These are phyloP conservation scores for Agrotis clavis DNA, from an alignment of 2,888 invertebrate species.

Conservation along the genomic window DNA sequence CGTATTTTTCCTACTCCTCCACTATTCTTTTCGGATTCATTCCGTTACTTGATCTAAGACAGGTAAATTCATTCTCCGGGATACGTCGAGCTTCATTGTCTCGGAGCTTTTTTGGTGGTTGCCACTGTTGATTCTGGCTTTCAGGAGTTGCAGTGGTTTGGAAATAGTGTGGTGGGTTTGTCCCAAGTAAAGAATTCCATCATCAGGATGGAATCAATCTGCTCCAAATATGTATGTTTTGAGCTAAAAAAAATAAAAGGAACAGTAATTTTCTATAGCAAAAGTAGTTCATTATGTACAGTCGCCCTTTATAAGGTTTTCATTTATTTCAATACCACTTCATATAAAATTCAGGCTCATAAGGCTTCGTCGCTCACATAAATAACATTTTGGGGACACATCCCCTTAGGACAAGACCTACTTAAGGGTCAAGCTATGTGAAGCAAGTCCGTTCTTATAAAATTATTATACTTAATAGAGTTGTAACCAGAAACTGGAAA, in stretches of 20 bases:
- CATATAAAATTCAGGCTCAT: not conserved
- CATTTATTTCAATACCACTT: no score
- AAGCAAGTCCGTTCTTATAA: not conserved
- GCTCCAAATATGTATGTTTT: not conserved
- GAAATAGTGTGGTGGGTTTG: no score
- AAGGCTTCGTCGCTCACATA: not conserved
- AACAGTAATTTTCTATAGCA: not conserved
- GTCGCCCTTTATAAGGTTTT: not conserved
- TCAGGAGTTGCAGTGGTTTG: no score
- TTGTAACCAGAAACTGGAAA: conserved; percentile 4
- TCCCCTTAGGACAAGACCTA: not conserved
- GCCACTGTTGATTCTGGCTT: no score
- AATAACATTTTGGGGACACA: not conserved
- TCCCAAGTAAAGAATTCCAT: no score
- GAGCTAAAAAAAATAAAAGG: not conserved
- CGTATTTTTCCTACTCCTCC: no score
- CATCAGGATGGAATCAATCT: not conserved
- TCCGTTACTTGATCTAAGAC: no score
- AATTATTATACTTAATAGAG: not conserved
- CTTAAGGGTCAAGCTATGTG: not conserved
- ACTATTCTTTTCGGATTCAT: no score
- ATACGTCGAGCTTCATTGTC: no score
- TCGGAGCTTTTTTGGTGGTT: no score
- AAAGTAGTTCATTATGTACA: not conserved
- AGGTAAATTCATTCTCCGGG: no score